Evolutionary conservation across 2,888 invertebrate species (phyloP).

Genomic region (Melinaea marsaeus): DNA sequence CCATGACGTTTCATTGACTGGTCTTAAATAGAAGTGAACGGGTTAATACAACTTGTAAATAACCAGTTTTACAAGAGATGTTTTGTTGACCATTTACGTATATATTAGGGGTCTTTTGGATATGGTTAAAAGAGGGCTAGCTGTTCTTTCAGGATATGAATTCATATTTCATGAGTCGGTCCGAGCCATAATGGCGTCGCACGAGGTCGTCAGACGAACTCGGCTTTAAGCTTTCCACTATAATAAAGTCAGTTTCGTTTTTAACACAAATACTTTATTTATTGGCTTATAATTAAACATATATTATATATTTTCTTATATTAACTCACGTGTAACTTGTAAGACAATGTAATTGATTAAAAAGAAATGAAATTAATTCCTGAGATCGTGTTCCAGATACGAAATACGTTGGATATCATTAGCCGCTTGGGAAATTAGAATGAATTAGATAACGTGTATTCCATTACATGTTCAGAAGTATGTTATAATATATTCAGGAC

Average conservation of each 20-base stretch:
- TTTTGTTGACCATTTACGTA: constrained; percentile 31
- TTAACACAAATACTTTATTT: constrained; percentile 4
- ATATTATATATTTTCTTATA: background rate
- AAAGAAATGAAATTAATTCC: constrained; percentile 8
- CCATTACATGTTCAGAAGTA: constrained; percentile 22
- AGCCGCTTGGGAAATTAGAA: constrained; percentile 68
- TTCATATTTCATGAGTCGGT: constrained; percentile 73
- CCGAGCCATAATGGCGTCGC: constrained; percentile 67
- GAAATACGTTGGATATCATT: constrained; percentile 63
- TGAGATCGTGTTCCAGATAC: constrained; percentile 39
- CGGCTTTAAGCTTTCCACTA: constrained; percentile 44
- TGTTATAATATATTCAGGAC: constrained; percentile 25
- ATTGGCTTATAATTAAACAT: background rate
- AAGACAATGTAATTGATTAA: constrained; percentile 2
- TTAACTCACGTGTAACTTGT: background rate
- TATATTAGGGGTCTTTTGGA: constrained; percentile 36
- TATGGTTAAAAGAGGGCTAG: constrained; percentile 38
- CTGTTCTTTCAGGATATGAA: constrained; percentile 64
- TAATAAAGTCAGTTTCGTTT: constrained; percentile 30
- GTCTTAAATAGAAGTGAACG: constrained; percentile 3
- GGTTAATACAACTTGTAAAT: constrained; percentile 7
- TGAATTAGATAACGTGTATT: constrained; percentile 48
- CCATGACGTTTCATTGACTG: constrained; percentile 7
- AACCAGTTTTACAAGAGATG: constrained; percentile 42
- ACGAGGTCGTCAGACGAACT: constrained; percentile 69